Percentiles rank a stretch among this genome's conserved stretches.
Evolutionary conservation across 92 coral and sea anemone species (phyloP).

Genomic region (Actinostola sp.): DNA sequence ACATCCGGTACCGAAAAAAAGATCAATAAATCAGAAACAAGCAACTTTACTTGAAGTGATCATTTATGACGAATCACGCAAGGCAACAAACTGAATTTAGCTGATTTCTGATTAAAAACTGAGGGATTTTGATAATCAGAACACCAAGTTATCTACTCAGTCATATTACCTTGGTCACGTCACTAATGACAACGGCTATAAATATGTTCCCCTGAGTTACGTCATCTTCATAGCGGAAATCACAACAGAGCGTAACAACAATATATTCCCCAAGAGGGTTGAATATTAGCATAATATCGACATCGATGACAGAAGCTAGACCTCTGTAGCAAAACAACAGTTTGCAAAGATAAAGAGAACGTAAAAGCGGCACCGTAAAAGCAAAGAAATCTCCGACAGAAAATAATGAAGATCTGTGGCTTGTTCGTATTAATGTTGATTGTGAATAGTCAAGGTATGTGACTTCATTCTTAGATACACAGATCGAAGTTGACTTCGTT

Average conservation of each 20-base stretch:
- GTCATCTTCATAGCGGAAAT: constrained; percentile 29
- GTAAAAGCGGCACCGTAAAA: neutral
- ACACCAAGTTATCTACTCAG: too few species aligned
- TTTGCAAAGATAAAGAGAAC: neutral
- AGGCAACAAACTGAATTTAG: too few species aligned
- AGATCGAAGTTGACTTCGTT: neutral
- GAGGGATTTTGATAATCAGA: too few species aligned
- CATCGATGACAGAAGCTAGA: constrained; percentile 3
- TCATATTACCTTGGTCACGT: neutral
- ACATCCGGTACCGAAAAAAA: too few species aligned
- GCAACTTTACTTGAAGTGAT: too few species aligned
- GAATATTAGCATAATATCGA: neutral
- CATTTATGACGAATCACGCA: too few species aligned
- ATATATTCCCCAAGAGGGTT: constrained; percentile 19
- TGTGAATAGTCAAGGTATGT: neutral
- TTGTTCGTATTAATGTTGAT: neutral
- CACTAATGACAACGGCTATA: constrained; percentile 7
- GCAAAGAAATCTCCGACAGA: neutral
- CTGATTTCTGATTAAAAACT: too few species aligned
- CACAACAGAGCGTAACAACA: constrained; percentile 8
- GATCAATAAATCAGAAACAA: too few species aligned
- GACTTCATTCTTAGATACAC: neutral
- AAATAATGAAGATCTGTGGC: neutral
- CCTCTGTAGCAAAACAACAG: neutral
- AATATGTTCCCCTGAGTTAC: constrained; percentile 1